Conservation (phyloP, 2,113 vertebrate species). For the Glaucomys volans region DNA sequence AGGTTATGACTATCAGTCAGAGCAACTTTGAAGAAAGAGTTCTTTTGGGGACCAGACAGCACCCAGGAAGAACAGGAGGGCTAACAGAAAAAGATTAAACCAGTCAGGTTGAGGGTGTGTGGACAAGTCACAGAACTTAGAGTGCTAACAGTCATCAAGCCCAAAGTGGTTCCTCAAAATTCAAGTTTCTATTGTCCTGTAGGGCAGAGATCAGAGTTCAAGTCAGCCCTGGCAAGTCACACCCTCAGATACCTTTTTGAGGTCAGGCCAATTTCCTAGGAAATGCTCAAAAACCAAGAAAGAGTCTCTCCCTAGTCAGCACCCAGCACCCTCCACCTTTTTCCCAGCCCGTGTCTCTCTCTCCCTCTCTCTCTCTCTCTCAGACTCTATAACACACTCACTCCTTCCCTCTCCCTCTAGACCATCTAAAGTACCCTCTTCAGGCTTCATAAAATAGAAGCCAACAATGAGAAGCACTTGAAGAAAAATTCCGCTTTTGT, state of each 20-base stretch:
- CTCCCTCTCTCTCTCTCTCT: not conserved
- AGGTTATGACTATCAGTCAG: not conserved
- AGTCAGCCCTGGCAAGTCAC: fast-evolving
- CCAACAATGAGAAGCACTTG: not conserved
- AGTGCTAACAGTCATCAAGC: not conserved
- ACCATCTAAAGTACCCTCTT: not conserved
- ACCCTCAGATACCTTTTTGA: not conserved
- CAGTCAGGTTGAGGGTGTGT: not conserved
- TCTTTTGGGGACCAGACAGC: not conserved
- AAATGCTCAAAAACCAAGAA: not conserved
- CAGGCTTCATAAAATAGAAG: not conserved
- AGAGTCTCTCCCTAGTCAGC: not conserved
- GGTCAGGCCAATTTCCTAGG: not conserved
- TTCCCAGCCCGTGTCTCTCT: not conserved
- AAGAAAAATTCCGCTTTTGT: not conserved
- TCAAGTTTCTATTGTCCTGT: not conserved
- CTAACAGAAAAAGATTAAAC: not conserved
- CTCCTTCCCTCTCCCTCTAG: not conserved
- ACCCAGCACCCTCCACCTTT: not conserved
- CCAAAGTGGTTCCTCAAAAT: not conserved
- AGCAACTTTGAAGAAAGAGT: not conserved
- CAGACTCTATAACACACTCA: not conserved
- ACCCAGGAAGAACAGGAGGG: not conserved
- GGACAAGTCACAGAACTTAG: not conserved
- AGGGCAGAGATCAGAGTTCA: not conserved